Base-by-base conservation (phyloP, 1,140 invertebrate species). In the Diorhabda carinulata region DNA sequence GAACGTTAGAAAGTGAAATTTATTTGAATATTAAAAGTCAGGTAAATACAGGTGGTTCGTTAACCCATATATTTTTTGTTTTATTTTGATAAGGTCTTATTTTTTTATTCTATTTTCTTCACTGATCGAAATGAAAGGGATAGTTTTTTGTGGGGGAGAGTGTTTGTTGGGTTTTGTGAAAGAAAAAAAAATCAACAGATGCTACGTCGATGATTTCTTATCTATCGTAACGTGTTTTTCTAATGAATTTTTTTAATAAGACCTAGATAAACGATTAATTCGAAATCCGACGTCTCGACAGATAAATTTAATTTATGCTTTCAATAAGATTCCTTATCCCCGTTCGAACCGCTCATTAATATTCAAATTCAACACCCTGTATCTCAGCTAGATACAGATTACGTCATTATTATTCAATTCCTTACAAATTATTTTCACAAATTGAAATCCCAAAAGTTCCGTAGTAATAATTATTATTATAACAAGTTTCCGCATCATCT, bases 21-120 rank as follows among this genome's bases (percentile, higher is more conserved):
- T 70, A 70, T 70, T 70, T 70, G 62, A 62, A 70, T 70, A 70
- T 70, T 52, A 43, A 69, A 64, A 66, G 65, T 65, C 69, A 70
- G 69, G 69, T 70, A 70, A 70, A 70, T 67, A 70, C 69, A 70
- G 69, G 69, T 70, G 69, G 59, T 62, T 45, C 45, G 45, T 58
- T 65, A 58, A 59, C 59, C 44, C 40, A 60, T 10, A 62, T 70
- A 67, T 70, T 63, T 70, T 67, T 10, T 41, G 59, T 40, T 40
- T 41, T 61, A 61, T 41, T 3, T 8, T 43, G 59, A 7, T 7
- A 8, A 7, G 10, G 59, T 41, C 59, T 52, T 52, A n/a, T 8
- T 52, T 25, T 25, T 25, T 25, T 25, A 25, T 25, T 25, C 25
- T 25, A 25, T 25, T 43, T 25, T 64, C 25, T 43, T 69, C 65